Percentiles rank a stretch among this genome's conserved stretches.
Evolutionary conservation across 2,888 invertebrate genomes (phyloP).

Genomic region (Trichopoda pennipes): DNA sequence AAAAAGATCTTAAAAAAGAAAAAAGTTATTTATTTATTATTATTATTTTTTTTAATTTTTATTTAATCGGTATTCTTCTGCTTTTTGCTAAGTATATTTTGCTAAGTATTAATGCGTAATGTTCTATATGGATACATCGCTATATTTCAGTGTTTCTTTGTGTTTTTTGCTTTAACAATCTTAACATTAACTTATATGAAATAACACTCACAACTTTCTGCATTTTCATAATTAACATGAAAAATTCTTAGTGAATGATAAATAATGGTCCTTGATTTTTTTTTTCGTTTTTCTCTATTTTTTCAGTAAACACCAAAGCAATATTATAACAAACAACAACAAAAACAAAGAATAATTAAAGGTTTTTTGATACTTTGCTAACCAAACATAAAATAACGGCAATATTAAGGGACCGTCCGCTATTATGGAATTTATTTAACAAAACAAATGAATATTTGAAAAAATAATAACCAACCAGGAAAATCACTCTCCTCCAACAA

Average conservation of each 20-base stretch:
- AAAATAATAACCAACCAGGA: constrained; percentile 28
- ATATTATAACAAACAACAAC: constrained; percentile 60
- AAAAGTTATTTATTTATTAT: no score
- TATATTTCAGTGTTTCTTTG: no score
- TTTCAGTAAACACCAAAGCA: constrained; percentile 67
- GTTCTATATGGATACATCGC: no score
- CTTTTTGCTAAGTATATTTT: no score
- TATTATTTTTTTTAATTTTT: no score
- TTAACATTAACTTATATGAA: not conserved
- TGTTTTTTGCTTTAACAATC: no score
- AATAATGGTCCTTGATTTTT: not conserved
- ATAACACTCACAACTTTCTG: not conserved
- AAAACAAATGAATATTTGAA: constrained; percentile 20
- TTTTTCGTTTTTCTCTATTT: constrained; percentile 5
- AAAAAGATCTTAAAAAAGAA: no score
- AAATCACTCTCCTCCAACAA: constrained; percentile 8
- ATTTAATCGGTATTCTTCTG: no score
- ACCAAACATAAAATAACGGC: constrained; percentile 49
- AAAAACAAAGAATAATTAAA: constrained; percentile 49
- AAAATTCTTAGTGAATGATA: no score
- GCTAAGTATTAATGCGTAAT: no score
- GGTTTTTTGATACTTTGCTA: constrained; percentile 68
- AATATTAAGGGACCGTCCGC: constrained; percentile 69
- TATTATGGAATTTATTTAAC: constrained; percentile 49
- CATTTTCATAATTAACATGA: no score